A percentile compares a stretch with the other conserved stretches of the same genome.
Conservation (phyloP, 2,113 vertebrate genomes). For the Podocnemis expansa region DNA sequence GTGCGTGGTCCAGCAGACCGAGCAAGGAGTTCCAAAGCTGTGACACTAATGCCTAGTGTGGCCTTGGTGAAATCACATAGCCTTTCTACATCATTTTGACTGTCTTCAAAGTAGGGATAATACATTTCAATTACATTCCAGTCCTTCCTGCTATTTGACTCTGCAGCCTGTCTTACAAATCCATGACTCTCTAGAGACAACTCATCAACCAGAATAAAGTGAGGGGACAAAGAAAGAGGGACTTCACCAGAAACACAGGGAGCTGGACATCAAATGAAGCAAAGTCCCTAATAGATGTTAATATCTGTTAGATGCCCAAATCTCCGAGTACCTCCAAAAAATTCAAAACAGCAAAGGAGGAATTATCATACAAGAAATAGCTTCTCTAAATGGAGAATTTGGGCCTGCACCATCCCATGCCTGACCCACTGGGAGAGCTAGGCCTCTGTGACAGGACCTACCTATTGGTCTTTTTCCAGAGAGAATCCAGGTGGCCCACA, state of each 20-base stretch:
- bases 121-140: not conserved
- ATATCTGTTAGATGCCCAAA: not conserved
- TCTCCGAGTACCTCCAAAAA: not conserved
- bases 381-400: not conserved
- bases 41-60: not conserved
- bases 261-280: not conserved
- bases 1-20: not conserved
- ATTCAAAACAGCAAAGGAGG: not conserved
- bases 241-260: not conserved
- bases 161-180: not conserved
- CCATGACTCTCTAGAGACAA: not conserved
- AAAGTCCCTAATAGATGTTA: not conserved
- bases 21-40: not conserved
- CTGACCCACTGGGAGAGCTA: not conserved
- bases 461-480: no score
- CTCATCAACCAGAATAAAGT: not conserved
- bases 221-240: not conserved
- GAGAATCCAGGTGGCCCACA: not conserved
- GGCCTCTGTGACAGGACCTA: no score
- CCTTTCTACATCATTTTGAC: no score
- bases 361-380: not conserved
- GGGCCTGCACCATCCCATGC: no score
- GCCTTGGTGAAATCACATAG: not conserved
- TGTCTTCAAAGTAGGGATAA: not conserved
- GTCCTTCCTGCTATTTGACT: not conserved